Conservation (phyloP, 2,888 invertebrate genomes). For the Falcaria lacertinaria region DNA sequence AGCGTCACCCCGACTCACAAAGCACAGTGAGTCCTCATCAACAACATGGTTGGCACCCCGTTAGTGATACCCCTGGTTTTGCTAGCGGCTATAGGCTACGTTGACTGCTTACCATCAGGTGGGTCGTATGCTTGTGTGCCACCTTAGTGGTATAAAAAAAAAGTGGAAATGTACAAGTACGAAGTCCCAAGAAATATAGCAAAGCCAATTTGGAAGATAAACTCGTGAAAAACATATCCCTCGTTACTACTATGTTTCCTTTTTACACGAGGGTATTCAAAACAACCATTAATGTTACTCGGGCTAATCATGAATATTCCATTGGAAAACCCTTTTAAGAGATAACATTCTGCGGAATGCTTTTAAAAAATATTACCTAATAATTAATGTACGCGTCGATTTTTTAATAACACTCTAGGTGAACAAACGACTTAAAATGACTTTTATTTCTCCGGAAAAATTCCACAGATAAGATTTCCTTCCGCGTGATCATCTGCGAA, state of each 20-base stretch:
- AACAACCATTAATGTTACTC: constrained; percentile 64
- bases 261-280: constrained; percentile 58
- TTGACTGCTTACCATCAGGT: no score
- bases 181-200: constrained; percentile 24
- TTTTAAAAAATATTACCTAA: constrained; percentile 46
- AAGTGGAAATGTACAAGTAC: constrained; percentile 4
- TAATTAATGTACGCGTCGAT: constrained; percentile 34
- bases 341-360: constrained; percentile 38
- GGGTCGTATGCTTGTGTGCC: no score
- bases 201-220: constrained; percentile 39
- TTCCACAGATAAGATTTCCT: constrained; percentile 23
- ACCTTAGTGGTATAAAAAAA: no score
- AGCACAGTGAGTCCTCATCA: no score
- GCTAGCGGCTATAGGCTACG: no score
- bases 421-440: not conserved
- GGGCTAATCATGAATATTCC: constrained; percentile 64
- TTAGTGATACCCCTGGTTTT: no score
- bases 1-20: no score
- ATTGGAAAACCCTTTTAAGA: constrained; percentile 60
- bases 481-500: constrained; percentile 35
- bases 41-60: no score
- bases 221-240: constrained; percentile 35
- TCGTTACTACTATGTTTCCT: constrained; percentile 41
- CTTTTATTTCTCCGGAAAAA: not conserved
- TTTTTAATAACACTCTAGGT: constrained; percentile 6